Evolutionary conservation across 2,888 invertebrate genomes (phyloP).

Genomic region (Tachina grossa): DNA sequence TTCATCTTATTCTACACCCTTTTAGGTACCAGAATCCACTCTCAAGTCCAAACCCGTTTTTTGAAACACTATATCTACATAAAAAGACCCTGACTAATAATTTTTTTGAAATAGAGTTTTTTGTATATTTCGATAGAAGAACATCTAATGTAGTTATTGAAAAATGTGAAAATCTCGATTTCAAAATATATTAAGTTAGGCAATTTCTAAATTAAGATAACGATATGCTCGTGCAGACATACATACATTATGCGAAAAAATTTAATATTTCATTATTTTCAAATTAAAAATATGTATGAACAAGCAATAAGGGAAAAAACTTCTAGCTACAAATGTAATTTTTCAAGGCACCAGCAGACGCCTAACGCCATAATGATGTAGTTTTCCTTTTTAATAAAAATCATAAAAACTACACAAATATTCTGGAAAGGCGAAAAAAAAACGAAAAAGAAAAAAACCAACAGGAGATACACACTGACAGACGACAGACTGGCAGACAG

Average conservation of each 20-base stretch:
- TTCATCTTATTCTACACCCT: too few species aligned
- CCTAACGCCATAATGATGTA: conserved; percentile 42
- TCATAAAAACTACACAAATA: not conserved
- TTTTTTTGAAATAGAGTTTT: too few species aligned
- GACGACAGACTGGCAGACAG: conserved; percentile 28
- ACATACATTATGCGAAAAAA: conserved; percentile 27
- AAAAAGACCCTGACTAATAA: too few species aligned
- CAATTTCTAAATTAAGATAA: too few species aligned
- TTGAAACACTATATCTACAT: too few species aligned
- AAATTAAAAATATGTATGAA: conserved; percentile 35
- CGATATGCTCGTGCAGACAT: conserved; percentile 15
- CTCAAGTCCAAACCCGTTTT: too few species aligned
- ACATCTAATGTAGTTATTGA: too few species aligned
- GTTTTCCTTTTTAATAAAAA: conserved; percentile 1
- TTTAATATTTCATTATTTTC: conserved; percentile 50
- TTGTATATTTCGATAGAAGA: too few species aligned
- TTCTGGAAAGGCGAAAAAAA: conserved; percentile 22
- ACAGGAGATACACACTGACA: conserved; percentile 50
- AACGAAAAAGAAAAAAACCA: not conserved
- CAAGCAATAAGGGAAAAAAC: conserved; percentile 39
- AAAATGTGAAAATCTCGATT: too few species aligned
- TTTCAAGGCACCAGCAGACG: conserved; percentile 32
- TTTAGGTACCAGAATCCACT: too few species aligned
- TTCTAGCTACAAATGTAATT: conserved; percentile 47
- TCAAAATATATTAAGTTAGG: too few species aligned